Percentiles rank a stretch among this genome's conserved stretches.
Conservation (phyloP, 2,888 invertebrate species). For the Oscheius sp. region DNA sequence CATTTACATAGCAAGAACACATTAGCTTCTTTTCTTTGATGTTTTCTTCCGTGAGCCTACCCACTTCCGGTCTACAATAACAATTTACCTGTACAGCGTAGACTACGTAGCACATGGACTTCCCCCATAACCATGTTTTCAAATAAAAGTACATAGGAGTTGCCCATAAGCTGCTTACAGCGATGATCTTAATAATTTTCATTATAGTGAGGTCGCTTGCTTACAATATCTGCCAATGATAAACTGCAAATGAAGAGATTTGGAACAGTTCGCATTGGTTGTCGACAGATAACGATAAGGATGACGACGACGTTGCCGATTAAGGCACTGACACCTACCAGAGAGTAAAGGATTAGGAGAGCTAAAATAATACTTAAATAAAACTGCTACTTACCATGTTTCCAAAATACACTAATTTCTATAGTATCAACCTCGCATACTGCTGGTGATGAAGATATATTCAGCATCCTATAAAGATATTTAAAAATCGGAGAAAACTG, state of each 20-base stretch:
- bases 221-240: conserved; percentile 54
- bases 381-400: not conserved
- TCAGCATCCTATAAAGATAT: too few relatives aligned
- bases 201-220: conserved; percentile 1
- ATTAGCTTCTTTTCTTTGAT: not conserved
- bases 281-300: conserved; percentile 40
- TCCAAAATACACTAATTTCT: conserved; percentile 10
- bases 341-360: conserved; percentile 41
- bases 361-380: conserved; percentile 36
- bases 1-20: not conserved
- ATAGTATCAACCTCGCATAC: conserved; percentile 10
- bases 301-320: conserved; percentile 52
- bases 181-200: conserved; percentile 50
- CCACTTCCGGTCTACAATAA: too few relatives aligned
- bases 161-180: conserved; percentile 55
- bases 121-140: conserved; percentile 52
- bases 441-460: not conserved
- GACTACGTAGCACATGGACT: conserved; percentile 55
- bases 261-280: conserved; percentile 57
- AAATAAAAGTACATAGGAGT: conserved; percentile 54
- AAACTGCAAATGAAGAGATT: conserved; percentile 59
- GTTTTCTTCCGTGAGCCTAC: too few relatives aligned
- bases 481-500: too few relatives aligned
- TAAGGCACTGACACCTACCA: conserved; percentile 49
- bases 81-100: conserved; percentile 40